phyloP scores from a whole-genome alignment of 2,797 vertebrate genomes.

The Antrozous pallidus region DNA sequence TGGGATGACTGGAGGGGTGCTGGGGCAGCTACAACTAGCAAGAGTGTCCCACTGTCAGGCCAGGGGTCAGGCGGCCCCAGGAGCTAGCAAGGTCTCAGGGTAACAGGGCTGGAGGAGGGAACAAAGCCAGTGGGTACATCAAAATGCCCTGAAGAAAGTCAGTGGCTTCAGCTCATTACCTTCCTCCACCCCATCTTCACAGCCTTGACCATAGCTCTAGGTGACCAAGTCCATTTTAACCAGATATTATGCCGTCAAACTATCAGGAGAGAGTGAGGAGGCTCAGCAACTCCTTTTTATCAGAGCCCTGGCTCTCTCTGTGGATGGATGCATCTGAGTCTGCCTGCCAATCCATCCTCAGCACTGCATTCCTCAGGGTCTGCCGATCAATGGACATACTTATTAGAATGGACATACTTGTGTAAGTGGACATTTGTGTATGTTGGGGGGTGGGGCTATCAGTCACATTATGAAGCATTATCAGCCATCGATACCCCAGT shows the following conservation, averaged over 20 bases:
- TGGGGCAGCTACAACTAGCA: background rate
- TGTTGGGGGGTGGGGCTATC: too few relatives aligned
- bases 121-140: background rate
- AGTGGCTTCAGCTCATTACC: background rate
- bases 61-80: background rate
- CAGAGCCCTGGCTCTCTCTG: background rate
- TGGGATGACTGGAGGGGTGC: background rate
- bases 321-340: background rate
- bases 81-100: background rate
- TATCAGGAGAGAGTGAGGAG: background rate
- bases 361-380: too few relatives aligned
- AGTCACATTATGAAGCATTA: background rate
- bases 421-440: background rate
- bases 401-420: background rate
- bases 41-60: background rate
- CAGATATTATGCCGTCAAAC: background rate
- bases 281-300: background rate
- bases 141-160: background rate
- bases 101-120: background rate
- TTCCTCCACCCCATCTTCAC: background rate
- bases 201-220: background rate
- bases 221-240: background rate
- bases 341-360: too few relatives aligned
- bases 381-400: background rate
- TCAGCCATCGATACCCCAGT: background rate